phyloP scores from a whole-genome alignment of 2,797 vertebrate genomes.

The Alauda arvensis region DNA sequence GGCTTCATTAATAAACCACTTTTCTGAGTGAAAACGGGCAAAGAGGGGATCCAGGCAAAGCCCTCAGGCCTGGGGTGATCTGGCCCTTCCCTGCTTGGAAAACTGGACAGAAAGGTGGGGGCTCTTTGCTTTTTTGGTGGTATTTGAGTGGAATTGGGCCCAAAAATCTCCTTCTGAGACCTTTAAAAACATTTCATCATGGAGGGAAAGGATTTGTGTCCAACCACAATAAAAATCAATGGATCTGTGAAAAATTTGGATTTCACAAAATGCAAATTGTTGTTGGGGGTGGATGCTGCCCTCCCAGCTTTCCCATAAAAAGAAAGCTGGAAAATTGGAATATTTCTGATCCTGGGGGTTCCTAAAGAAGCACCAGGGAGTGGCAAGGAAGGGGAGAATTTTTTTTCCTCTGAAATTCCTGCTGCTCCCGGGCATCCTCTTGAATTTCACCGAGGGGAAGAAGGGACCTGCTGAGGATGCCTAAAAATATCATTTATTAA shows the following conservation, averaged over 20 bases:
- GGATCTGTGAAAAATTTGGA: fast-evolving
- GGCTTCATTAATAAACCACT: neutral
- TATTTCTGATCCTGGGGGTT: neutral
- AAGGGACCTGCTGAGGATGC: neutral
- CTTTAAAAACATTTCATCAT: neutral
- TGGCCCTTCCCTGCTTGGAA: neutral
- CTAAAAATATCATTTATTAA: neutral
- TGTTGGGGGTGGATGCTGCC: neutral
- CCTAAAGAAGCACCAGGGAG: neutral
- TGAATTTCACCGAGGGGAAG: fast-evolving
- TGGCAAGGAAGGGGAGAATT: neutral
- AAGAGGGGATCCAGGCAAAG: neutral
- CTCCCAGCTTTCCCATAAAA: neutral
- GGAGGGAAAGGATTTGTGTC: neutral
- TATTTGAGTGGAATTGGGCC: neutral
- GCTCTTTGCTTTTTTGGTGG: neutral
- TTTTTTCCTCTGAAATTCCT: neutral
- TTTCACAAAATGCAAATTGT: neutral
- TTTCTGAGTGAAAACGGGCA: fast-evolving
- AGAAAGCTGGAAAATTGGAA: neutral
- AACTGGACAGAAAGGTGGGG: neutral
- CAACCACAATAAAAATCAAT: fast-evolving
- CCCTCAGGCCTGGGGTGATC: neutral
- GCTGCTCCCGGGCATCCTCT: neutral
- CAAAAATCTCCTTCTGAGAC: neutral